Evolutionary conservation across 2,113 vertebrate genomes (phyloP).

Genomic region (Aythya baeri): DNA sequence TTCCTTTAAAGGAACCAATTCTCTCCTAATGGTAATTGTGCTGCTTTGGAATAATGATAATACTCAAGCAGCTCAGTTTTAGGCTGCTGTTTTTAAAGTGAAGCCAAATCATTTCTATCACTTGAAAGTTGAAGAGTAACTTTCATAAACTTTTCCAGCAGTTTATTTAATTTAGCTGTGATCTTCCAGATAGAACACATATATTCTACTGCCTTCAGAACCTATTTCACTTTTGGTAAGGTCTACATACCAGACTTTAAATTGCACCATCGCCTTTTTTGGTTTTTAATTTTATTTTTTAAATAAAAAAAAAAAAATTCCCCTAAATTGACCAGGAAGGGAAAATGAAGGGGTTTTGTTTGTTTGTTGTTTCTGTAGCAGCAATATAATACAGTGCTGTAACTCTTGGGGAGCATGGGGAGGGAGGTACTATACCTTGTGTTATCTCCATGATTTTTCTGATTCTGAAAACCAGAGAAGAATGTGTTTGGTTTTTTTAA

Average conservation of each 20-base stretch:
- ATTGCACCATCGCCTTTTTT: background rate
- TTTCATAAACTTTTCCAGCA: conserved; percentile 34
- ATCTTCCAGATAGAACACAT: conserved; percentile 26
- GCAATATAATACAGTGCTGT: background rate
- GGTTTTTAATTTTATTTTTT: background rate
- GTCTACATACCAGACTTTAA: background rate
- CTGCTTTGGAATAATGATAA: conserved; percentile 61
- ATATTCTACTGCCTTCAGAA: background rate
- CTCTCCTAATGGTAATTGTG: conserved; percentile 74
- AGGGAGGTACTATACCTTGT: background rate
- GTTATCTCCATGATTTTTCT: background rate
- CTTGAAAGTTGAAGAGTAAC: conserved; percentile 57
- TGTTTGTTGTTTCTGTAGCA: background rate
- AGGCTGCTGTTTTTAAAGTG: conserved; percentile 70
- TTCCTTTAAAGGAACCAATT: conserved; percentile 75
- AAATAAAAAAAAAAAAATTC: background rate
- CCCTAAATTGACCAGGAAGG: background rate
- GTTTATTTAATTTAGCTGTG: conserved; percentile 42
- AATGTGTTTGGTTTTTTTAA: background rate
- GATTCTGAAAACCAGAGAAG: background rate
- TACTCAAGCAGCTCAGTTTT: conserved; percentile 63
- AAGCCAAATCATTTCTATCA: conserved; percentile 56
- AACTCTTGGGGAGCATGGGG: background rate
- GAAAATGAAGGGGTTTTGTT: background rate
- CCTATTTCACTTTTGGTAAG: background rate